Evolutionary conservation across 2,113 vertebrate genomes (phyloP).

Genomic region (Nerophis ophidion): DNA sequence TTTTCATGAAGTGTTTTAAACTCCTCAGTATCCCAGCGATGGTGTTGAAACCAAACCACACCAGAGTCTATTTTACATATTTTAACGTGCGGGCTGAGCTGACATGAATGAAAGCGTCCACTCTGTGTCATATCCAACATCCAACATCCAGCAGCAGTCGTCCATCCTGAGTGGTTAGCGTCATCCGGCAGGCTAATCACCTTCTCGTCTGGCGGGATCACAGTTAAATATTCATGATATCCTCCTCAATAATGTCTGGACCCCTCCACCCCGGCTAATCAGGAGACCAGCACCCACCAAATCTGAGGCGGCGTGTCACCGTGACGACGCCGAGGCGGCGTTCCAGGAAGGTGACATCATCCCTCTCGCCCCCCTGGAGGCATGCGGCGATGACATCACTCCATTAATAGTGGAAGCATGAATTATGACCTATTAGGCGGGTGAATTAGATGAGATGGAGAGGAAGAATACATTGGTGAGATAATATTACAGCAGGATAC

Average conservation of each 20-base stretch:
- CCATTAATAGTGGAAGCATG: constrained; percentile 68
- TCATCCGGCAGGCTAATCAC: constrained; percentile 61
- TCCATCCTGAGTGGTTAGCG: constrained; percentile 61
- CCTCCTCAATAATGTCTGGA: constrained; percentile 60
- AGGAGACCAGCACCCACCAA: constrained; percentile 31
- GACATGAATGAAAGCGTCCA: constrained; percentile 29
- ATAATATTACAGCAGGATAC: constrained; percentile 59
- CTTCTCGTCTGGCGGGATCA: constrained; percentile 53
- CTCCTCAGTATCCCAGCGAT: background rate
- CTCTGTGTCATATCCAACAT: constrained; percentile 30
- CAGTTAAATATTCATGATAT: constrained; percentile 73
- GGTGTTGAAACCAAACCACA: background rate
- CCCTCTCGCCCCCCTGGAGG: constrained; percentile 44
- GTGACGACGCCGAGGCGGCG: background rate
- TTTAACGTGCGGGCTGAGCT: constrained; percentile 1
- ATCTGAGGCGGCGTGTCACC: background rate
- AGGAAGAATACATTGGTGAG: constrained; percentile 48
- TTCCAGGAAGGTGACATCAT: constrained; percentile 48
- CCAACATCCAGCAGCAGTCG: constrained; percentile 53
- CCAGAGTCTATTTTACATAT: background rate
- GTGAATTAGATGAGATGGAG: constrained; percentile 65
- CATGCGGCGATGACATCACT: constrained; percentile 63
- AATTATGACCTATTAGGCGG: constrained; percentile 69
- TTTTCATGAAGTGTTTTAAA: too few species aligned
- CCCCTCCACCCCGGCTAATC: constrained; percentile 58